These are phyloP conservation scores for Itoplectis maculator DNA, from an alignment of 2,888 invertebrate species.

Conservation along the genomic window DNA sequence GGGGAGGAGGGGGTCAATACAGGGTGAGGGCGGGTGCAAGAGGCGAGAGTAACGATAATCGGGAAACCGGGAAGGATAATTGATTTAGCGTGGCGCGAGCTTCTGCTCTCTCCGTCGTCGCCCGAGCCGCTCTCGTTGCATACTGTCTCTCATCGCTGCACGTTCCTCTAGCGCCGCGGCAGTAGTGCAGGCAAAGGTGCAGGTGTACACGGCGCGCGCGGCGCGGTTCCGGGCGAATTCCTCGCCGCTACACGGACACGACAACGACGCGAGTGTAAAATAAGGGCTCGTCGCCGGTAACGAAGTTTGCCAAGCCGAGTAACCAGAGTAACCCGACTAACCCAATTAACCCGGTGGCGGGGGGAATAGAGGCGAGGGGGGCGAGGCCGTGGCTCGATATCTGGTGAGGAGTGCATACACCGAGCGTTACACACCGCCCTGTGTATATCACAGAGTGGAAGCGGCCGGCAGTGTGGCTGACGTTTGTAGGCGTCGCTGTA, in stretches of 20 bases:
- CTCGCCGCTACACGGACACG: neutral
- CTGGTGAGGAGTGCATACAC: slow-evolving; percentile 53
- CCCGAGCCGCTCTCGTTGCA: neutral
- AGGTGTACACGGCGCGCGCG: slow-evolving; percentile 37
- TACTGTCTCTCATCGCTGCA: slow-evolving; percentile 13
- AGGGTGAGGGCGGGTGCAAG: neutral
- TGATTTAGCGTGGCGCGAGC: slow-evolving; percentile 58
- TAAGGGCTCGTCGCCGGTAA: slow-evolving; percentile 68
- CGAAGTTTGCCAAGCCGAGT: slow-evolving; percentile 74
- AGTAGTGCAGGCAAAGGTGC: slow-evolving; percentile 46
- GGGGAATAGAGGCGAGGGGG: too few relatives aligned
- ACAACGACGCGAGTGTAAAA: slow-evolving; percentile 58
- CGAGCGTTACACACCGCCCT: slow-evolving; percentile 64
- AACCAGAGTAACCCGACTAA: slow-evolving; percentile 72
- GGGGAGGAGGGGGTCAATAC: slow-evolving; percentile 13
- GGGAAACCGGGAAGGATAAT: slow-evolving; percentile 60
- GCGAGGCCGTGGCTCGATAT: slow-evolving; percentile 63
- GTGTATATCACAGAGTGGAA: slow-evolving; percentile 32
- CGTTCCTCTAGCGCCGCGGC: slow-evolving; percentile 1
- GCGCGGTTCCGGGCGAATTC: slow-evolving; percentile 37
- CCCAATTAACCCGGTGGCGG: slow-evolving; percentile 69
- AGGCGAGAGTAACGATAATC: slow-evolving; percentile 52
- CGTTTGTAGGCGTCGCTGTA: slow-evolving; percentile 1
- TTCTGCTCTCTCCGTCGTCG: slow-evolving; percentile 18
- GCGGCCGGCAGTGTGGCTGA: slow-evolving; percentile 36